Evolutionary conservation across 2,113 vertebrate genomes (phyloP), one percentile per base, ranked within the genome.

Genomic region (Electrona antarctica): DNA sequence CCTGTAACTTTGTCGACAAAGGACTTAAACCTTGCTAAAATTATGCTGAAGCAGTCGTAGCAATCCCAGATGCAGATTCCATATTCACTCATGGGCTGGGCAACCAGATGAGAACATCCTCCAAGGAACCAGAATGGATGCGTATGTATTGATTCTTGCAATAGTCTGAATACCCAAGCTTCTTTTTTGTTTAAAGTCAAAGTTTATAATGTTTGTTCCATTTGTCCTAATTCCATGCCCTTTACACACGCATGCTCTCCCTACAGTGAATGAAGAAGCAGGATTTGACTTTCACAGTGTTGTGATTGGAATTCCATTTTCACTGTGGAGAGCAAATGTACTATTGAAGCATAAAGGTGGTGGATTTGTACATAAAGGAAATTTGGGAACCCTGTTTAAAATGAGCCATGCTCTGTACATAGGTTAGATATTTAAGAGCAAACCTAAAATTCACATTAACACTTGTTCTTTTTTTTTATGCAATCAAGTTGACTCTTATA

Each of bases 371-470:
- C 13, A 15, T 60, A 9, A 57, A 76, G 56, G 67, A 85, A 64
- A 51, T 33, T 82, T 81, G 87, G 87, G 87, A 91, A 90, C 89
- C 87, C 84, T 90, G 90, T 88, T 90, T 80, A 51, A 80, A 89
- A 82, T 77, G 86, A 90, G 90, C 82, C 83, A 86, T 88, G 84
- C 85, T 73, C 72, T 94, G 91, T 92, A 94, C 86, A 93, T 92
- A 90, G 62, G 83, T 85, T 87, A 85, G 81, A 85, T 93, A 92
- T 93, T 92, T 92, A 92, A 92, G 80, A 80, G 78, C 67, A 67
- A 73, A 75, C 67, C 81, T 82, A 45, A 80, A 73, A 85, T 81
- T 80, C 64, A 87, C 81, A 75, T 51, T 67, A 67, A 60, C 49
- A 57, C 73, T 76, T 67, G 21, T 64, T 57, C 81, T 69, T 76